These are phyloP conservation scores for Chitala chitala DNA, from an alignment of 2,113 vertebrate species.

Conservation along the genomic window DNA sequence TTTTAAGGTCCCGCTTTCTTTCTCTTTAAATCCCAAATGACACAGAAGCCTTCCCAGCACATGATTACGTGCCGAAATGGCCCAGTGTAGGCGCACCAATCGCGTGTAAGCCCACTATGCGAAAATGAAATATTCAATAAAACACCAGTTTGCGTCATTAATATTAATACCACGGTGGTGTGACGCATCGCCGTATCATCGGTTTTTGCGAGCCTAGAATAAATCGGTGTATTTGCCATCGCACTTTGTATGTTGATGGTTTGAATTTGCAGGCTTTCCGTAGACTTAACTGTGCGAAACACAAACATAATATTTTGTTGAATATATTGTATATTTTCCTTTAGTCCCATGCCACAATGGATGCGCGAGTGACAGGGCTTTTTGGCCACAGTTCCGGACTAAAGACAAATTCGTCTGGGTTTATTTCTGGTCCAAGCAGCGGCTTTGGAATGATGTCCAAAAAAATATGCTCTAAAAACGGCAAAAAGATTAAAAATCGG, in stretches of 20 bases:
- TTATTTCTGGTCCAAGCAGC: slow-evolving; percentile 26
- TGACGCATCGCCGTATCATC: neutral
- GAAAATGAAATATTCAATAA: neutral
- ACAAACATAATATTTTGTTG: no score
- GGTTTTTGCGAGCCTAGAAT: neutral
- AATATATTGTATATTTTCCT: neutral
- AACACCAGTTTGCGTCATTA: neutral
- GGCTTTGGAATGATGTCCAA: slow-evolving; percentile 41
- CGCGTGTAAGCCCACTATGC: neutral
- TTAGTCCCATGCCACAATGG: neutral
- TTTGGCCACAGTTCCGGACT: neutral
- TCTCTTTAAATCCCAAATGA: neutral
- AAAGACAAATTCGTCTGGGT: neutral
- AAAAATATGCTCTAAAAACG: slow-evolving; percentile 49
- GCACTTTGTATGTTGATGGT: no score
- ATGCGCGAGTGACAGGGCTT: neutral
- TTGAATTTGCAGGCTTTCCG: no score
- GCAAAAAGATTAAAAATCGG: slow-evolving; percentile 72
- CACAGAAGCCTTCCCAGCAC: neutral
- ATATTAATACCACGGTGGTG: neutral
- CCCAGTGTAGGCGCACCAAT: neutral
- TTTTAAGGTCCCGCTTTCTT: no score
- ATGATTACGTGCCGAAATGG: no score
- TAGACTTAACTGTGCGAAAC: no score
- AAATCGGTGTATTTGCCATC: no score